Evolutionary conservation across 2,113 vertebrate genomes (phyloP), one percentile per base, ranked within the genome.

Genomic region (Microcebus murinus): DNA sequence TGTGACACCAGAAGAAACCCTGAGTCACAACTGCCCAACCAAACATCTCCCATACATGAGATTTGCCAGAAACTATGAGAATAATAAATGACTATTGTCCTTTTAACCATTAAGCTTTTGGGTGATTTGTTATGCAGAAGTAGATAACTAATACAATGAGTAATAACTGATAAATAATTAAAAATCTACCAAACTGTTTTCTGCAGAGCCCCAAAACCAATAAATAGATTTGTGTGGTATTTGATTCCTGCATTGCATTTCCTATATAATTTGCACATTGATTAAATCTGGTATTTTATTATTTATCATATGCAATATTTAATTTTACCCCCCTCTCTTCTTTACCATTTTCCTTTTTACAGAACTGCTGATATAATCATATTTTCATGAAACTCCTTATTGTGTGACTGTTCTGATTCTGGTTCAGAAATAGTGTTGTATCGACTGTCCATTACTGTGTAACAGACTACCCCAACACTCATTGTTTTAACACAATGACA

Each of bases 181-280:
- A 91, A 57, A 15, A 36, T 65, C 31, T 73, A n/a, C 10, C 34
- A 93, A 96, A 59, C 31, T 93, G 29, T 88, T 92, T 94, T 85
- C 20, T 91, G 12, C 55, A 63, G 52, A 74, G 20, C 36, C 14
- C n/a, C 42, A 9, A 65, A 42, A 52, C 23, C 67, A 68, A 59
- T 70, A 18, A 94, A 34, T 89, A 90, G 34, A 87, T 76, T 89
- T 96, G 48, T 34, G n/a, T 81, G 25, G 15, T 79, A 68, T 70
- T 31, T 76, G 27, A 94, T 91, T 39, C 55, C 70, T 76, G 14
- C 34, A 63, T 88, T 84, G 68, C 31, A 77, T 91, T 97, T 96
- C 15, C 39, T 93, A 48, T 9, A 85, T 90, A 85, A 86, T 85
- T 96, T 88, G 5, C 17, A 76, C 82, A 77, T 68, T 93, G 57